Evolutionary conservation across 2,113 vertebrate genomes (phyloP), one percentile per base, ranked within the genome.

Genomic region (Brachypteracias leptosomus): DNA sequence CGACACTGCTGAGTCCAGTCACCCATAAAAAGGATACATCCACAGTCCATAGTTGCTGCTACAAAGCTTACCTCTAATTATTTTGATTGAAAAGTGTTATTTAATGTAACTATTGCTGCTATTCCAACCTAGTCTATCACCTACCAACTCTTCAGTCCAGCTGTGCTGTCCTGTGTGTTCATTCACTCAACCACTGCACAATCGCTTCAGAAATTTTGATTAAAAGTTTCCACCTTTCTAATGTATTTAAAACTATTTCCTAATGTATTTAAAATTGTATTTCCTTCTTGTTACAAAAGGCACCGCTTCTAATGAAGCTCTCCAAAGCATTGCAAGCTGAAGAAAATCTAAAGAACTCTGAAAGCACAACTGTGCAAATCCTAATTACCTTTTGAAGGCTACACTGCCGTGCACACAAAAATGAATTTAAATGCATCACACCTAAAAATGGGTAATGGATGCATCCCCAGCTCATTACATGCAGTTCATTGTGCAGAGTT

Each of bases 351-450:
- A 62, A 55, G 22, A 80, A 58, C 18, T 63, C 68, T 10, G 68
- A 88, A 62, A 76, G 84, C 87, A 91, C 89, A 72, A 84, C 44
- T 36, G 47, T 74, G 70, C 33, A 81, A 81, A 89, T 86, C 90
- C 61, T 93, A 88, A 93, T 84, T 68, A 90, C 85, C 70, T 68
- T 86, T 49, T 33, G 38, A 95, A 88, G 47, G 78, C 52, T 59
- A 63, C 46, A 54, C 71, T 70, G 82, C 58, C 68, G 25, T 10
- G 81, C 80, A 80, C 84, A 76, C 47, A 76, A 46, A 91, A 91
- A 79, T 77, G 81, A 85, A 85, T 91, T 96, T 79, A 70, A 83
- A 92, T 68, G 83, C 38, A 57, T 91, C 66, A 76, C 75, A 80
- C 77, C 54, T 80, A 35, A 61, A 96, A 94, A 80, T 1, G 42